Percentiles rank a stretch among this genome's conserved stretches.
Evolutionary conservation across 2,113 vertebrate genomes (phyloP).

Genomic region (Glaucidium brasilianum): DNA sequence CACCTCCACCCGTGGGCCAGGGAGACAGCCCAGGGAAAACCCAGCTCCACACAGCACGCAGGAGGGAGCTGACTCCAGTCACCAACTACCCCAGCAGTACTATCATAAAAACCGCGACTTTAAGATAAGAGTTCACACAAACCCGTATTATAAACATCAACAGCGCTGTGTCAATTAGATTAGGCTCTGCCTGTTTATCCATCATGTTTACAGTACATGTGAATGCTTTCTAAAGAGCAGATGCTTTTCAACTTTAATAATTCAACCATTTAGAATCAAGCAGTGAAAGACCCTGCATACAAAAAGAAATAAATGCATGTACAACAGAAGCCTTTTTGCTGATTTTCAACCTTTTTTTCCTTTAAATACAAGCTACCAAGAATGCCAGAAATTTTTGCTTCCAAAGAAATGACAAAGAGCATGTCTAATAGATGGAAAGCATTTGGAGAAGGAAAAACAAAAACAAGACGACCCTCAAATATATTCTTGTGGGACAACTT

Average conservation of each 20-base stretch:
- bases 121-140: background rate
- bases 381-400: background rate
- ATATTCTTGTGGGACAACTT: background rate
- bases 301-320: background rate
- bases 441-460: slow-evolving; percentile 4
- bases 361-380: background rate
- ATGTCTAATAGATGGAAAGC: background rate
- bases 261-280: slow-evolving; percentile 7
- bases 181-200: slow-evolving; percentile 48
- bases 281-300: slow-evolving; percentile 19
- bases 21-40: background rate
- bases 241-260: slow-evolving; percentile 59
- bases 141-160: background rate
- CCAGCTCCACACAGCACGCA: background rate
- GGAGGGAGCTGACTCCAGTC: background rate
- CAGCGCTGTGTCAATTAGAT: slow-evolving; percentile 24
- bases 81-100: background rate
- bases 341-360: background rate
- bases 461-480: background rate
- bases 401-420: background rate
- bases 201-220: slow-evolving; percentile 23
- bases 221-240: slow-evolving; percentile 49
- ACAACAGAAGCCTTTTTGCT: background rate
- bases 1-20: background rate
- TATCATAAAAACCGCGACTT: background rate